Evolutionary conservation across 2,797 vertebrate species (phyloP), one percentile per base, ranked within the genome.

Genomic region (Choloepus didactylus): DNA sequence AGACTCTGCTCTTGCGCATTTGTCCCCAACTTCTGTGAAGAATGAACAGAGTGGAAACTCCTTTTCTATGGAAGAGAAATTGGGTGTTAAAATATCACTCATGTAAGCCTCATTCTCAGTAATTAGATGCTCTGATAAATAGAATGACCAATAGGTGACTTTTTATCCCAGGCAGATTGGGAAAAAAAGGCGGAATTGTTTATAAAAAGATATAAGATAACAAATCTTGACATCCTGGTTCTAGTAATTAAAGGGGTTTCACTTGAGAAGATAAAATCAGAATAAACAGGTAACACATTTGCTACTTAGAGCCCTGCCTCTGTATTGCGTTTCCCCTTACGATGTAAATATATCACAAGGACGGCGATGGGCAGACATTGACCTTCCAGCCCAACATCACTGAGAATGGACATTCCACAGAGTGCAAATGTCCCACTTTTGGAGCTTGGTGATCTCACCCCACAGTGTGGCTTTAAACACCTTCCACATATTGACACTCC

Each of bases 111-210:
- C 11, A 2, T 83, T 96, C 94, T 87, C 64, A 93, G 51, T 94
- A 92, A 95, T 95, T 93, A 95, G 77, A 84, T 80, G 18, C 6
- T 70, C 83, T 94, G 79, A 75, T 76, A 91, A 95, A 67, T 27
- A 84, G 25, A 62, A 5, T 76, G 38, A 83, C 49, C 75, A 84
- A 49, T 49, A 81, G 75, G 35, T 94, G 75, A 70, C 1, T 35
- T 9, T 64, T 87, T 75, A 82, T 92, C 44, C 1, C 14, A 59
- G 9, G 12, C 6, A 82, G 94, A 87, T 2, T 62, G 35, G 46
- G 46, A 10, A 93, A 95, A 75, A 19, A 51, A 94, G 49, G 89
- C 49, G 4, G 60, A 27, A 10, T 9, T 11, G 10, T 91, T 96
- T 88, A 29, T 18, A 29, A 44, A 85, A 93, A 86, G 69, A 84